phyloP scores from a whole-genome alignment of 2,113 vertebrate genomes.

The Takifugu bimaculatus region DNA sequence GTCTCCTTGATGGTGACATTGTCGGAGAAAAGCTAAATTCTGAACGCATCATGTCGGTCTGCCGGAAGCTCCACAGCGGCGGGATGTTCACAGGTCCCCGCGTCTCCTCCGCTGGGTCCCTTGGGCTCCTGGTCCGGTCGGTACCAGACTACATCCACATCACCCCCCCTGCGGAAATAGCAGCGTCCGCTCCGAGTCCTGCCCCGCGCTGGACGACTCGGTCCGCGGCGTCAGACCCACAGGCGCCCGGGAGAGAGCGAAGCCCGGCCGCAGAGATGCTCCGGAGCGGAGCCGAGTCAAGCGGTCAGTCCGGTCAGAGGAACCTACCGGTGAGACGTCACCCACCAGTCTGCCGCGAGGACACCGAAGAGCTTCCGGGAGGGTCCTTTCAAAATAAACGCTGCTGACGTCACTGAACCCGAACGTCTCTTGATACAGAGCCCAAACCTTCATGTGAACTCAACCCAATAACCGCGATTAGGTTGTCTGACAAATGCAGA shows the following conservation, averaged over 20 bases:
- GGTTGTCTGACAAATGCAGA: no score
- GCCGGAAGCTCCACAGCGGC: not conserved
- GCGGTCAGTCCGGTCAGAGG: constrained; percentile 21
- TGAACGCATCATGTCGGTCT: not conserved
- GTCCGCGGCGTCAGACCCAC: constrained; percentile 14
- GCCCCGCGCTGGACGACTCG: constrained; percentile 6
- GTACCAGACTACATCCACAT: constrained; percentile 15
- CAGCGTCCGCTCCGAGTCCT: constrained; percentile 5
- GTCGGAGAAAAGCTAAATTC: not conserved
- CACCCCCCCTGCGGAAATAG: constrained; percentile 7
- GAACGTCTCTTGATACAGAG: no score
- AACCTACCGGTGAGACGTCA: constrained; percentile 49
- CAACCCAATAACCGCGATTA: no score
- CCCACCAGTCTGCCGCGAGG: not conserved
- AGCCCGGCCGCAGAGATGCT: constrained; percentile 11
- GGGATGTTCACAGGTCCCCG: constrained; percentile 11
- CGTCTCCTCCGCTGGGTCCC: constrained; percentile 20
- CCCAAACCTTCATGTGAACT: no score
- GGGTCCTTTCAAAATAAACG: constrained; percentile 33
- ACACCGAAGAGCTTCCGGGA: constrained; percentile 14
- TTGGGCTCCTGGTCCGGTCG: constrained; percentile 26
- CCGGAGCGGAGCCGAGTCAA: constrained; percentile 3
- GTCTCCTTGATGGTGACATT: constrained; percentile 61
- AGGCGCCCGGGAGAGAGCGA: not conserved
- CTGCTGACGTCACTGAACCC: not conserved